A percentile compares a stretch with the other conserved stretches of the same genome.
Conservation (phyloP, 2,113 vertebrate species). For the western clawed frog (Xenopus tropicalis) region UCB_Xtro_10.0 CM004447.2:119821001-119821500, state of each 20-base stretch:
- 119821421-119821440: neutral
- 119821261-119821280: too few relatives aligned
- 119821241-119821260: too few relatives aligned
- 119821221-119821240: too few relatives aligned
- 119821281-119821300: too few relatives aligned
- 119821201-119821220: neutral
- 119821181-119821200: neutral
- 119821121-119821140: constrained; percentile 1
- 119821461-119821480: too few relatives aligned
- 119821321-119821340: too few relatives aligned
- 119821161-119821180: neutral
- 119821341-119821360: too few relatives aligned
- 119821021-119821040: constrained; percentile 24
- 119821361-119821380: neutral
- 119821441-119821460: too few relatives aligned
- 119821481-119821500: too few relatives aligned
- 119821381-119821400: neutral
- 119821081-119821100: constrained; percentile 25
- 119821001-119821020: constrained; percentile 7
- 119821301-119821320: too few relatives aligned
- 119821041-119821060: constrained; percentile 19
- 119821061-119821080: constrained; percentile 29
- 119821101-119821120: neutral
- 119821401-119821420: too few relatives aligned
- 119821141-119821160: neutral